These are phyloP conservation scores for Drosophila jambulina DNA, from an alignment of 1,140 invertebrate species.

Conservation along the genomic window DNA sequence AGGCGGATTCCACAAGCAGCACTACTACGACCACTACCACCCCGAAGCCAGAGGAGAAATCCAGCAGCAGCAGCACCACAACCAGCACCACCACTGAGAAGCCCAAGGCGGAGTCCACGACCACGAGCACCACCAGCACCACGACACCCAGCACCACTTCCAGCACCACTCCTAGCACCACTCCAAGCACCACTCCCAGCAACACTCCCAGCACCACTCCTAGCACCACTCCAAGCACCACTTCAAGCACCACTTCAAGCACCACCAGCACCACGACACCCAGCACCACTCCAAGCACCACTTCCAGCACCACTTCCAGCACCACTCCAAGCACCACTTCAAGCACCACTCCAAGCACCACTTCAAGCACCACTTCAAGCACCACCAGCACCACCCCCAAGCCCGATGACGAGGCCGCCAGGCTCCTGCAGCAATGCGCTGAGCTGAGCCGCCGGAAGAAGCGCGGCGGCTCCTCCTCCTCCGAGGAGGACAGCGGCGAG, in stretches of 20 bases:
- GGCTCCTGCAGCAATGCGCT: conserved; percentile 58
- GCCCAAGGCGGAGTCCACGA: conserved; percentile 25
- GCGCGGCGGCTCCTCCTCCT: conserved; percentile 58
- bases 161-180: conserved; percentile 9
- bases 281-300: conserved; percentile 1
- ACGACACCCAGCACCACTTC: conserved; percentile 7
- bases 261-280: conserved; percentile 19
- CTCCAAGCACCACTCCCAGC: conserved; percentile 2
- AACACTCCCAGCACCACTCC: conserved; percentile 15
- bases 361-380: too few species aligned
- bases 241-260: too few species aligned
- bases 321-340: conserved; percentile 12
- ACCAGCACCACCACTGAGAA: conserved; percentile 31
- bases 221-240: conserved; percentile 43
- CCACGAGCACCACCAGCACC: conserved; percentile 9
- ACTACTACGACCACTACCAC: conserved; percentile 19
- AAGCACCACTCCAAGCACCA: conserved; percentile 4
- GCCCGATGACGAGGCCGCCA: conserved; percentile 40
- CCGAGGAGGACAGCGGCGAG: conserved; percentile 62
- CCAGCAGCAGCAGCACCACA: conserved; percentile 13
- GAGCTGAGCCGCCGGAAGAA: conserved; percentile 55
- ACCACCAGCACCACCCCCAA: conserved; percentile 46
- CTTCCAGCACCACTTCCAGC: conserved; percentile 1
- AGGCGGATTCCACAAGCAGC: conserved; percentile 21
- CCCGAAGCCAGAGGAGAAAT: conserved; percentile 22